Percentiles rank a stretch among this genome's conserved stretches.
Evolutionary conservation across 2,797 vertebrate genomes (phyloP).

Genomic region (Delichon dasypus): DNA sequence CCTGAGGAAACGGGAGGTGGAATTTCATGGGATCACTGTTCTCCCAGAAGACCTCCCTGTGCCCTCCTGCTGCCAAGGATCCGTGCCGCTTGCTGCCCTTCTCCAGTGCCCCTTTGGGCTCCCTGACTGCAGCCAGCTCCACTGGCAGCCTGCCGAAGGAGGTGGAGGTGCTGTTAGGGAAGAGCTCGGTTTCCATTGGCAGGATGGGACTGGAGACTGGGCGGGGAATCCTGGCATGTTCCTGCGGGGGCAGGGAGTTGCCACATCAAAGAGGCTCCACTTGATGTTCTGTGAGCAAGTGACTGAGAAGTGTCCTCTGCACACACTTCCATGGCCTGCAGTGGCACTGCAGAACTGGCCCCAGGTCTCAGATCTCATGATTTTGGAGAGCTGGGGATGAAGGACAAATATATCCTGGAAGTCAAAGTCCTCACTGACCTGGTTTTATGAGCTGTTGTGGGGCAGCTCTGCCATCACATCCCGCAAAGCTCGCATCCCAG

Average conservation of each 20-base stretch:
- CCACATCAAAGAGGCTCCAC: background rate
- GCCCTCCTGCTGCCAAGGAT: background rate
- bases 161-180: background rate
- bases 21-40: rapidly evolving
- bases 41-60: background rate
- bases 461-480: background rate
- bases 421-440: background rate
- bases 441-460: background rate
- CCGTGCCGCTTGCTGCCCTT: background rate
- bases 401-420: background rate
- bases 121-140: background rate
- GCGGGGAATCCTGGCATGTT: background rate
- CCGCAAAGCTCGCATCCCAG: background rate
- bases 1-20: background rate
- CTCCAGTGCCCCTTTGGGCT: background rate
- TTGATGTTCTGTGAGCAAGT: rapidly evolving
- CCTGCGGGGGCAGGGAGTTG: background rate
- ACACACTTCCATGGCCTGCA: rapidly evolving
- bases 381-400: background rate
- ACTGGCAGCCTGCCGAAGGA: background rate
- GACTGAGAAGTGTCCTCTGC: background rate
- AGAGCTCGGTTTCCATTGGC: background rate
- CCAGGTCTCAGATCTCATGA: background rate
- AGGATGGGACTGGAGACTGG: background rate
- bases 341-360: background rate